Evolutionary conservation across 1,140 invertebrate species (phyloP), one percentile per base, ranked within the genome.

Genomic region (Pseudomyrmex flavicornis): DNA sequence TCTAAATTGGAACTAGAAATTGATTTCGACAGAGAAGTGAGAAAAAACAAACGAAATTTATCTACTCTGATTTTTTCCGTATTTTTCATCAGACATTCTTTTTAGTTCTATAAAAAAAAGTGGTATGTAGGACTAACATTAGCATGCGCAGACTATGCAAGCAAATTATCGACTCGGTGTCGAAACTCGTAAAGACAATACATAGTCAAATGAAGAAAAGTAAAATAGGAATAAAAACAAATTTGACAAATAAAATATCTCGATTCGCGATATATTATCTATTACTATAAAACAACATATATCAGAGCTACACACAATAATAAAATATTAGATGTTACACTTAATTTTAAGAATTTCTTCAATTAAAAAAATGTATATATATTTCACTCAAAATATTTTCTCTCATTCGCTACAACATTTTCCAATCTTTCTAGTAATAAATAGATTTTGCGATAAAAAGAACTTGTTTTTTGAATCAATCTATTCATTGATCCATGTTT

Each of bases 91-190:
- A 35, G 73, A 75, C 2, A 15, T 48, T 48, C 5, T 35, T 50
- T 79, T 20, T 54, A 79, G 48, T 79, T 58, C 59, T 48, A 2
- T 13, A 48, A 79, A 79, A 54, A 20, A 48, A 70, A 15, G 35
- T n/a, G 15, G 1, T 44, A 59, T 15, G 13, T 35, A 65, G 20
- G 48, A 79, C 62, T 10, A 35, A 22, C 54, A 65, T 79, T 79
- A 63, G 73, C 59, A 63, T 79, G 76, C 76, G 65, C 65, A 79
- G 65, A 70, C 48, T 79, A 65, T 70, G 52, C 76, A 65, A 58
- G 76, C 76, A 17, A 58, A 20, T 79, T 79, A 79, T 79, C 54
- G 76, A 79, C 76, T 79, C 76, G 35, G 7, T 15, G 74, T 59
- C 59, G 52, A 79, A 69, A 46, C 35, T 52, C 1, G 12, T 20